A percentile compares a stretch with the other conserved stretches of the same genome.
Evolutionary conservation across 30 jellyfish, hydroid and myxozoan species (phyloP).

Genomic region (Mastigias papua): DNA sequence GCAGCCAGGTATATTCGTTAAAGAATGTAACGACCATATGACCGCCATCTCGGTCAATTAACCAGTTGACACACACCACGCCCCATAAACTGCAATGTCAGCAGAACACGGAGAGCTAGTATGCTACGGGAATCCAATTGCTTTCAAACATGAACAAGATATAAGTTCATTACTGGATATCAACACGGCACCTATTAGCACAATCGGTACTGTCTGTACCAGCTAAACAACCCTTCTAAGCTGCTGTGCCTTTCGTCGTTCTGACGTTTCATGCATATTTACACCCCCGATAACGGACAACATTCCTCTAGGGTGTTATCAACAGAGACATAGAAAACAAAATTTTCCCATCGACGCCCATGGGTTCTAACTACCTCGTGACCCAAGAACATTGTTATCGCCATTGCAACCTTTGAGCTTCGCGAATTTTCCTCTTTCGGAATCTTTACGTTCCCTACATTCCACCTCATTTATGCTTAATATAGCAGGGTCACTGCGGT

Average conservation of each 20-base stretch:
- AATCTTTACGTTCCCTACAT: too few relatives aligned
- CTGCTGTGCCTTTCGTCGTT: neutral
- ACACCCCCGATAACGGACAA: neutral
- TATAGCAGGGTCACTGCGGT: too few relatives aligned
- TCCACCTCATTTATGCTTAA: too few relatives aligned
- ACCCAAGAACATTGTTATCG: slow-evolving; percentile 17
- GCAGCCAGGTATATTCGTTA: too few relatives aligned
- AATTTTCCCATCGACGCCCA: slow-evolving; percentile 69
- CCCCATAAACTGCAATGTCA: neutral
- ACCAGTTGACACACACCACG: too few relatives aligned
- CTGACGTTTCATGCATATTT: neutral
- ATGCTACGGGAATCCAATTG: neutral
- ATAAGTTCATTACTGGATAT: neutral
- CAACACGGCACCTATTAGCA: neutral
- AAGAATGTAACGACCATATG: too few relatives aligned
- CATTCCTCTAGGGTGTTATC: neutral
- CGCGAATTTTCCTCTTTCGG: slow-evolving; percentile 15
- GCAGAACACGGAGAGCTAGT: neutral
- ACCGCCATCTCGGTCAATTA: too few relatives aligned
- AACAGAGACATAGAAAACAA: neutral
- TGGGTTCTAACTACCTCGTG: slow-evolving; percentile 12
- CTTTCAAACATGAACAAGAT: neutral
- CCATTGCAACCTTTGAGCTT: slow-evolving; percentile 30
- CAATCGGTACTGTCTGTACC: neutral
- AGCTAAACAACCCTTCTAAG: neutral